Base-by-base conservation (phyloP, 2,888 invertebrate species). In the Drosophila nr. medialis region DNA sequence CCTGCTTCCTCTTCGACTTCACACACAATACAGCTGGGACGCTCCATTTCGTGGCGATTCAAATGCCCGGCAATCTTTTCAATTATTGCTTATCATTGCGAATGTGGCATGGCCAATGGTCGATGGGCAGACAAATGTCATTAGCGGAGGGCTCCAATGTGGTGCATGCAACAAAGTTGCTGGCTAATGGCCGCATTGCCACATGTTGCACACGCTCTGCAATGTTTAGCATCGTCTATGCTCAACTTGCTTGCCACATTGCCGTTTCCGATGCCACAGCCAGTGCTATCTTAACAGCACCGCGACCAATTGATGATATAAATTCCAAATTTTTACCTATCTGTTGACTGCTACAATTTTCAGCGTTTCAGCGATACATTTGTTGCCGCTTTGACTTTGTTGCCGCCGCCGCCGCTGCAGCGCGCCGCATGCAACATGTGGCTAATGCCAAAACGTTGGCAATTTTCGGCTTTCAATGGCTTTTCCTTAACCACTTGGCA, bases 81-180 rank as follows among this genome's bases (percentile, higher is more conserved):
- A 86, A 86, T 89, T 86, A 86, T 86, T 86, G 89, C 89, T 86
- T 86, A 89, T 86, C 87, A 89, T 78, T 81, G 72, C 65, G 75
- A 72, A 70, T 65, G 75, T 66, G 66, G 53, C 66, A 53, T 54
- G 66, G 30, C 66, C 72, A 59, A 51, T 61, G 50, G 59, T 55
- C 73, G 73, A 67, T 79, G 77, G 71, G 66, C 79, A 72, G 67
- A 72, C 79, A 73, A 81, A 81, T 86, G 75, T 77, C 83, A 69
- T 83, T 86, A 81, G 77, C 71, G 53, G 48, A 78, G 79, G 80
- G 80, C 76, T 34, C 40, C 62, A 64, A 36, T 56, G 67, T 62
- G 60, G 15, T 49, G 73, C 73, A 55, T 30, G 69, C 81, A 70
- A 76, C 79, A 76, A 64, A 67, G 76, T 80, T 77, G 77, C 36